Percentiles rank a stretch among this genome's conserved stretches.
Evolutionary conservation across 2,888 invertebrate species (phyloP).

Genomic region (Cheilosia impressa): DNA sequence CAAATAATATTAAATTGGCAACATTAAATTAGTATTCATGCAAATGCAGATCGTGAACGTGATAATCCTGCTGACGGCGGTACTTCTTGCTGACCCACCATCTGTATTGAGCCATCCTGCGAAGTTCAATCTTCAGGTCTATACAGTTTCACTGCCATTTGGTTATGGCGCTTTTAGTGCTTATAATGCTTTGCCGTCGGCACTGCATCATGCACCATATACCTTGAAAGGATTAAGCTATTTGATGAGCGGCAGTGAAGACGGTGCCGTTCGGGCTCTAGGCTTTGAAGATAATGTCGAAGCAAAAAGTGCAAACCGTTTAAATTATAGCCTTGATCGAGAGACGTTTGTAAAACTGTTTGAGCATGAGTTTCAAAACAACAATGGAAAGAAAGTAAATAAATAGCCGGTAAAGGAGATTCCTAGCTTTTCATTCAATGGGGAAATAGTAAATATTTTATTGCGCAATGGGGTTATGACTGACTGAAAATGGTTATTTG

Average conservation of each 20-base stretch:
- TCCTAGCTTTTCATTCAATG: too few relatives aligned
- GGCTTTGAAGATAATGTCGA: background rate
- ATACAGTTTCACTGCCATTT: background rate
- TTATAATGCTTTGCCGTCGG: background rate
- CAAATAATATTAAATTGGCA: background rate
- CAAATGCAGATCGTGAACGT: background rate
- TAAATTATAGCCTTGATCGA: background rate
- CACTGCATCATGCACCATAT: slow-evolving; percentile 15
- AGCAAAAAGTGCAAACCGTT: background rate
- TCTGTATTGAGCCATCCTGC: background rate
- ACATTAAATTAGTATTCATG: background rate
- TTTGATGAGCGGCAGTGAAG: background rate
- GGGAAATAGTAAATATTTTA: too few relatives aligned
- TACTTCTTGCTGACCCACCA: background rate
- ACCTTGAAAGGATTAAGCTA: background rate
- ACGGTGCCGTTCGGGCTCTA: background rate
- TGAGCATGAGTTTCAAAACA: slow-evolving; percentile 1
- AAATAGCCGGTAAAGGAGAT: background rate
- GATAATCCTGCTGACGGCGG: background rate
- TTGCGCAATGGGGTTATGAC: too few relatives aligned
- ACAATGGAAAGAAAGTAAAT: background rate
- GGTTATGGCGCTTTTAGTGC: slow-evolving; percentile 16
- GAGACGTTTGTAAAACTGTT: slow-evolving; percentile 1
- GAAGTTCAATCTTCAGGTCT: background rate
- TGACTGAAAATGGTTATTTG: too few relatives aligned